Conservation (phyloP, 2,113 vertebrate genomes). For the Cinclus mexicanus region DNA sequence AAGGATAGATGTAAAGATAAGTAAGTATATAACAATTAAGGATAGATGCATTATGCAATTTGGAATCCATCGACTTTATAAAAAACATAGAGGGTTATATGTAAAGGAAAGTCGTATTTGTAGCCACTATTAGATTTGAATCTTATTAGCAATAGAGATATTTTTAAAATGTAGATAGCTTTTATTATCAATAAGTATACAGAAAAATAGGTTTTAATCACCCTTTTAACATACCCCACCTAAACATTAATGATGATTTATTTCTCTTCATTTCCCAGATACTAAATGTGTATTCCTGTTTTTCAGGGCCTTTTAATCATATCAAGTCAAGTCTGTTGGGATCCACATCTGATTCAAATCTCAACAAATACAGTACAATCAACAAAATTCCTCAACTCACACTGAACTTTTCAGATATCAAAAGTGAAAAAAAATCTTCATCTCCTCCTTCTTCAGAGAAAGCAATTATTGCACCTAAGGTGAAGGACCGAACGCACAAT, state of each 20-base stretch:
- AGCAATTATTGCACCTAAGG: constrained; percentile 96
- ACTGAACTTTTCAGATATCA: constrained; percentile 93
- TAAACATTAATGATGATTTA: background rate
- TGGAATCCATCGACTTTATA: background rate
- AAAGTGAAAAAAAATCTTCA: constrained; percentile 91
- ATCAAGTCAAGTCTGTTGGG: constrained; percentile 95
- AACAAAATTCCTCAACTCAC: constrained; percentile 98
- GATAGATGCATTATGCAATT: background rate
- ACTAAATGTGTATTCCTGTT: constrained; percentile 49
- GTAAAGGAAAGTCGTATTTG: background rate
- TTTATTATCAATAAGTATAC: background rate
- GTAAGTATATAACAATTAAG: background rate
- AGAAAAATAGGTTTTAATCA: background rate
- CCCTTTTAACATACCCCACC: background rate
- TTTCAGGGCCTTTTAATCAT: constrained; percentile 94
- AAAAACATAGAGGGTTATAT: background rate
- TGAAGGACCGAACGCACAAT: constrained; percentile 98
- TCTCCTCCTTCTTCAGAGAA: constrained; percentile 95
- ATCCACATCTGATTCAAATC: constrained; percentile 98
- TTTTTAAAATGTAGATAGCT: background rate
- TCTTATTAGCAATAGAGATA: background rate
- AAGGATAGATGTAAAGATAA: too few relatives aligned
- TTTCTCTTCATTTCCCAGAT: constrained; percentile 3
- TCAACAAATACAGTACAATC: constrained; percentile 99
- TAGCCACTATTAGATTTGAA: background rate